phyloP scores from a whole-genome alignment of 1,140 invertebrate genomes.

The Callitettix versicolor region DNA sequence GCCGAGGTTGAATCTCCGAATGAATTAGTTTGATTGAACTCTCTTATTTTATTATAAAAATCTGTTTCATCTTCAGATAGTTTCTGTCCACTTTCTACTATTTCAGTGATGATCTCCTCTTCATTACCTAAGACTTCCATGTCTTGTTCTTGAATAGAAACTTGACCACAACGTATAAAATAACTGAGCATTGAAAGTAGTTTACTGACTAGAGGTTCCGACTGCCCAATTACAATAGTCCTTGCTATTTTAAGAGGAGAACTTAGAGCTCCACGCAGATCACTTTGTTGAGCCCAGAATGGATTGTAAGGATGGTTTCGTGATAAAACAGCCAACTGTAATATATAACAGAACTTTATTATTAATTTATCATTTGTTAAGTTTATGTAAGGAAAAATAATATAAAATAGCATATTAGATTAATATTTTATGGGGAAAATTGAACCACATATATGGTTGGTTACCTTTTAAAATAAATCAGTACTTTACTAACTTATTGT shows the following conservation, averaged over 20 bases:
- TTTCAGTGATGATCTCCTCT: not conserved
- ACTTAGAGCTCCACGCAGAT: constrained; percentile 73
- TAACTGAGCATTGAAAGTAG: constrained; percentile 64
- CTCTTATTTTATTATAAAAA: not conserved
- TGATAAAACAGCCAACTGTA: constrained; percentile 34
- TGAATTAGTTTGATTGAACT: constrained; percentile 1
- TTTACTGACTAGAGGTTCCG: constrained; percentile 49
- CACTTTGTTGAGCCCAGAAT: constrained; percentile 73
- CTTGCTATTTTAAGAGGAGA: constrained; percentile 60
- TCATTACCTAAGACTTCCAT: not conserved
- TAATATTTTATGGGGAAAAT: no score
- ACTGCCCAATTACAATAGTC: constrained; percentile 55
- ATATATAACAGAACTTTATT: constrained; percentile 14
- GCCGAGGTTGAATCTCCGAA: not conserved
- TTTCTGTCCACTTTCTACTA: not conserved
- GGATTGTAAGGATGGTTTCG: constrained; percentile 56
- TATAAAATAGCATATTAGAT: no score
- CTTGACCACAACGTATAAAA: constrained; percentile 67
- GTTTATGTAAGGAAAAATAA: no score
- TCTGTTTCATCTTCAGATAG: not conserved
- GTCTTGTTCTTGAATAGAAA: constrained; percentile 33
- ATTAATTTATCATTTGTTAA: no score
- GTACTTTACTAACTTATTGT: no score
- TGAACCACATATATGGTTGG: no score
- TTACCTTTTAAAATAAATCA: no score